Base-by-base conservation (phyloP, 92 coral and sea anemone genomes). In the Palythoa heliodiscus region DNA sequence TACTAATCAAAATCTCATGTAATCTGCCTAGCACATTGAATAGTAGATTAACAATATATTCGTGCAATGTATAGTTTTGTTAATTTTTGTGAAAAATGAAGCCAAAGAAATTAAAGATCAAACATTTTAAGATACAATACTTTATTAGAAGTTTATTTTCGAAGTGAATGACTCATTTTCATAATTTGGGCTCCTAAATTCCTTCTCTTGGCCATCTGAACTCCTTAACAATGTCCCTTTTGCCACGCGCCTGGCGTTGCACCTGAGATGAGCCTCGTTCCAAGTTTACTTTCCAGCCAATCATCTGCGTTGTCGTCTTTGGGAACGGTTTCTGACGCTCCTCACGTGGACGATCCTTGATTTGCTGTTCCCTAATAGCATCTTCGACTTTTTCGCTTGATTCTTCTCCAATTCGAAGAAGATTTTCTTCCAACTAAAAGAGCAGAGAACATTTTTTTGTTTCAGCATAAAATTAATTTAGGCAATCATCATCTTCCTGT, bases 131-230 rank as follows among this genome's bases (percentile, higher is more conserved):
- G 35, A 29, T 29, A 29, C 35, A 29, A 1, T 29, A 29, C 1
- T 29, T 29, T 29, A 29, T 29, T 29, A 29, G 35, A 29, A 29
- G 35, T 29, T 29, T 29, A 29, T 29, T 29, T 29, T 29, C 1
- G 35, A 29, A 29, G 7, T 1, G 50, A 43, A 43, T 3, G 50
- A 43, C 7, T 43, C 50, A 43, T 0, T 43, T 52, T 20, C 17
- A 48, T 52, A 20, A 20, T 23, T 75, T 24, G 57, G 25, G 53
- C 11, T n/a, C 14, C 74, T 83, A 90, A 61, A 93, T 69, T 25
- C 95, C 95, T 82, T 93, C 95, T 23, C 95, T 87, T 16, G 95
- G 95, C 93, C 93, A 93, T 78, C 87, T 83, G 43, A 93, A 88
- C 15, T 88, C 67, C 63, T 93, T 93, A 54, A 93, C 93, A 52